A percentile compares a stretch with the other conserved stretches of the same genome.
Conservation (phyloP, 2,888 invertebrate genomes). For the Pachydiplax longipennis region DNA sequence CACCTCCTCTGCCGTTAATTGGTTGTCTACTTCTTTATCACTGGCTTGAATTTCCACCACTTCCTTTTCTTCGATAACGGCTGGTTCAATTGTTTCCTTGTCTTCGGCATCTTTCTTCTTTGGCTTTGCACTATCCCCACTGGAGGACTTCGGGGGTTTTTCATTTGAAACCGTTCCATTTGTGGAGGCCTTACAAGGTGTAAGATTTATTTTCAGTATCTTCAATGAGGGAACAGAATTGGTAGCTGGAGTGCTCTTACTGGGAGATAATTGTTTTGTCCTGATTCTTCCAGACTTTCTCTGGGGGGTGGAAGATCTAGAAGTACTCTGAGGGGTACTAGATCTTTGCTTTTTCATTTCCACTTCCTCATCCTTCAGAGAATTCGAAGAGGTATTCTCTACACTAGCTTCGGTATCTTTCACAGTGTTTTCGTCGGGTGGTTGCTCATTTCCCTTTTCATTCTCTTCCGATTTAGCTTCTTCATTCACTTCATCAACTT, state of each 20-base stretch:
- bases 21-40: neutral
- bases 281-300: slow-evolving; percentile 16
- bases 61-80: neutral
- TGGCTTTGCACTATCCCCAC: neutral
- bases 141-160: neutral
- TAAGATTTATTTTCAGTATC: slow-evolving; percentile 4
- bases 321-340: slow-evolving; percentile 13
- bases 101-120: neutral
- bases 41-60: neutral
- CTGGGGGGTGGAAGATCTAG: slow-evolving; percentile 8
- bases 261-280: neutral
- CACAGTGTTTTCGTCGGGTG: neutral
- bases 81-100: neutral
- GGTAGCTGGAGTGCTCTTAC: neutral
- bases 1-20: neutral
- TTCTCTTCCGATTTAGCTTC: neutral
- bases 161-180: neutral
- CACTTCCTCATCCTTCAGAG: neutral
- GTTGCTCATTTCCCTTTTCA: neutral
- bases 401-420: neutral
- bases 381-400: neutral
- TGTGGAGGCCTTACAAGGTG: neutral
- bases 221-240: neutral
- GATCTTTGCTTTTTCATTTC: slow-evolving; percentile 2
- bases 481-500: neutral